Evolutionary conservation across 2,113 vertebrate genomes (phyloP).

Genomic region (Apeltes quadracus): DNA sequence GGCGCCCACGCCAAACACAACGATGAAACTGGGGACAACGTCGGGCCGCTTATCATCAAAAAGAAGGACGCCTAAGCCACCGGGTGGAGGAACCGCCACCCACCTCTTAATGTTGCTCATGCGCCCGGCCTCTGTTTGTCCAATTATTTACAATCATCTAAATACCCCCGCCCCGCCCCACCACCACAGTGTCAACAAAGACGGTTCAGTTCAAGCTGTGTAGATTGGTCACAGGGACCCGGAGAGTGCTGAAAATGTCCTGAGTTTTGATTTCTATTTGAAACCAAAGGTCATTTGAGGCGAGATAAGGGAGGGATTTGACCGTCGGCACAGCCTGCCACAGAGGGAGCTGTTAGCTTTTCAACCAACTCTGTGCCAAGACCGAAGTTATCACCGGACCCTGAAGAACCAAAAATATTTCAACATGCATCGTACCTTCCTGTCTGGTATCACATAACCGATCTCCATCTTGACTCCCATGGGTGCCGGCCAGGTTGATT

Average conservation of each 20-base stretch:
- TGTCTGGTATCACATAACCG: not conserved
- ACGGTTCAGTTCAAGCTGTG: not conserved
- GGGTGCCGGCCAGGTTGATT: conserved; percentile 28
- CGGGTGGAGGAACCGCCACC: not conserved
- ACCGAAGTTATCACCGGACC: not conserved
- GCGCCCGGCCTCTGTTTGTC: not conserved
- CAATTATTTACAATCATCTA: not conserved
- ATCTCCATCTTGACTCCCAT: not conserved
- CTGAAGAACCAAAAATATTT: not conserved
- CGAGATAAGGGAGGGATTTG: conserved; percentile 27
- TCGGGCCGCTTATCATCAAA: conserved; percentile 84
- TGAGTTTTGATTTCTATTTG: conserved; percentile 6
- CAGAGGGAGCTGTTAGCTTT: not conserved
- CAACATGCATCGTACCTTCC: not conserved
- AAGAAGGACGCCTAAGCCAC: conserved; percentile 77
- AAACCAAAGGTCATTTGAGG: conserved; percentile 29
- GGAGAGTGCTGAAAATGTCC: not conserved
- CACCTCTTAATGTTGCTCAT: not conserved
- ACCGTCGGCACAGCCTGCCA: conserved; percentile 3
- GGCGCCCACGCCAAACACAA: conserved; percentile 83
- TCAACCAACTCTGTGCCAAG: not conserved
- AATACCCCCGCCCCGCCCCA: no score
- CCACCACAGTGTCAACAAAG: not conserved
- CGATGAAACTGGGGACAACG: conserved; percentile 82
- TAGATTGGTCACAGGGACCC: not conserved